Evolutionary conservation across 2,113 vertebrate species (phyloP).

Genomic region (Platichthys flesus): DNA sequence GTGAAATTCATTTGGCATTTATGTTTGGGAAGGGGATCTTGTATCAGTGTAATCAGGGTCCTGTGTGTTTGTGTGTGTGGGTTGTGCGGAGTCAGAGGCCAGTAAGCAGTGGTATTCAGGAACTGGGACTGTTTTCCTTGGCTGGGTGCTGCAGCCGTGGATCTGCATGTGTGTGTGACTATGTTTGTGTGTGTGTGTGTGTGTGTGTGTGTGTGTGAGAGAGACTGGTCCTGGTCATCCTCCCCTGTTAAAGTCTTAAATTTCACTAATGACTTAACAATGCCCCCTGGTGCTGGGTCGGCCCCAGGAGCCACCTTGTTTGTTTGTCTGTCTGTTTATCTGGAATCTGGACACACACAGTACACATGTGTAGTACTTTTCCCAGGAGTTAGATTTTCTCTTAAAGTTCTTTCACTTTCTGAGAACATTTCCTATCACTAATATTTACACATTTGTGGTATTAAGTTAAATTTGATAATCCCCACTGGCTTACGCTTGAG

Average conservation of each 20-base stretch:
- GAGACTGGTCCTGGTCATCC: slow-evolving; percentile 29
- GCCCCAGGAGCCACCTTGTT: slow-evolving; percentile 61
- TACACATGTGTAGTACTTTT: neutral
- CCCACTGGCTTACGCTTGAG: slow-evolving; percentile 9
- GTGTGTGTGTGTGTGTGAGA: slow-evolving; percentile 21
- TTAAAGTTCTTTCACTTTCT: slow-evolving; percentile 28
- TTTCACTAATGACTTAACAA: slow-evolving; percentile 85
- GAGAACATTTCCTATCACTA: slow-evolving; percentile 38
- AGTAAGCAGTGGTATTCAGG: slow-evolving; percentile 67
- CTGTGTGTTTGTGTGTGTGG: slow-evolving; percentile 28
- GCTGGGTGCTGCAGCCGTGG: slow-evolving; percentile 49
- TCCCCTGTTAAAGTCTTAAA: slow-evolving; percentile 71
- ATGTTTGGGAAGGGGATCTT: slow-evolving; percentile 50
- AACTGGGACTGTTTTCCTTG: slow-evolving; percentile 75
- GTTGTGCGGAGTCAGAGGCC: slow-evolving; percentile 64
- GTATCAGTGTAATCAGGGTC: slow-evolving; percentile 41
- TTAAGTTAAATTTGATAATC: slow-evolving; percentile 32
- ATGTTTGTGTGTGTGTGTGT: slow-evolving; percentile 28
- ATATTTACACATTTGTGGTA: slow-evolving; percentile 43
- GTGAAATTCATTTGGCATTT: slow-evolving; percentile 41
- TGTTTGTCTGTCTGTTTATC: slow-evolving; percentile 77
- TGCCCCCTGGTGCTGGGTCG: slow-evolving; percentile 72
- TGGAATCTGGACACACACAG: slow-evolving; percentile 60
- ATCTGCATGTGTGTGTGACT: slow-evolving; percentile 18
- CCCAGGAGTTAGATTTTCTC: slow-evolving; percentile 39